Base-by-base conservation (phyloP, 2,797 vertebrate species). In the Kryptolebias ocellatus region DNA sequence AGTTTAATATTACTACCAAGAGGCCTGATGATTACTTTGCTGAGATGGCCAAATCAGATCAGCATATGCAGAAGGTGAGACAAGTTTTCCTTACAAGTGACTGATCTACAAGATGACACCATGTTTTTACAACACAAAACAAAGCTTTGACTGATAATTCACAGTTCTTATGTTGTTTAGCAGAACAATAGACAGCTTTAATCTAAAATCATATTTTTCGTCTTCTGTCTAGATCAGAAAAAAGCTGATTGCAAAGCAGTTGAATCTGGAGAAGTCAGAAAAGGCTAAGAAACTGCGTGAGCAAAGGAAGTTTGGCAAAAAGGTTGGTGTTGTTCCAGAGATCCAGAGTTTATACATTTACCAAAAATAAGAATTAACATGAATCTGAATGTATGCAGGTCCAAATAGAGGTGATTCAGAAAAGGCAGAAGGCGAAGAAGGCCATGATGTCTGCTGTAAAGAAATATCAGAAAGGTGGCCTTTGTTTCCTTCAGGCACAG, bases 21-120 rank as follows among this genome's bases (percentile, higher is more conserved):
- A 91, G 98, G 59, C 97, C 98, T 0, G 95, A 95, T 0, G 98
- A 99, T 86, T 99, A 99, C 90, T 99, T 99, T 79, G 98, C 98
- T 68, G 97, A 99, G 90, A 99, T 99, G 98, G 96, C 97, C 59
- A 99, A 99, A 74, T 94, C 96, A 2, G 98, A 99, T 84, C 96
- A 98, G 65, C 98, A 99, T 47, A 99, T 99, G 98, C 98, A 99
- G 82, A 99, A 99, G 96, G 98, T 98, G 61, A 80, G 56, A 1
- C 0, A 1, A 15, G 18, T 50, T 2, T 46, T 15, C n/a, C 1
- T 29, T 15, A 29, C 15, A 27, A 20, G 1, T 5, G 4, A 24
- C 20, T 24, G 20, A 24, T 49, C 5, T 49, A 3, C 5, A 20
- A 20, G 9, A 49, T n/a, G 14, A 5, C 44, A 29, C 12, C 6